Evolutionary conservation across 2,888 invertebrate species (phyloP).

Genomic region (Acrobasis repandana): DNA sequence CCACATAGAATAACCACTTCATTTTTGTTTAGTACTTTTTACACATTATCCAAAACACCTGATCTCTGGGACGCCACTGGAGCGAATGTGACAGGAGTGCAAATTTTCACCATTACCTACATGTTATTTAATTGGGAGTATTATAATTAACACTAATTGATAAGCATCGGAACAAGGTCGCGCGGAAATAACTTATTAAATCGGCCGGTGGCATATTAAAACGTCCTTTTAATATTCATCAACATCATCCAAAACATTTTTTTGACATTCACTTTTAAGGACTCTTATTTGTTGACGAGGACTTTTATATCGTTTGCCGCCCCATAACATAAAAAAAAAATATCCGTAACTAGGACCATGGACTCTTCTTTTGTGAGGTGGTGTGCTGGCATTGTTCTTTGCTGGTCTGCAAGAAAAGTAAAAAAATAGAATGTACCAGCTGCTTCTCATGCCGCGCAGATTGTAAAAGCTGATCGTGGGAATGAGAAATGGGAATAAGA

Average conservation of each 20-base stretch:
- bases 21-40: constrained; percentile 40
- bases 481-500: too few species aligned
- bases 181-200: constrained; percentile 4
- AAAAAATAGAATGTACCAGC: too few species aligned
- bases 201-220: not conserved
- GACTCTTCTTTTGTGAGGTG: too few species aligned
- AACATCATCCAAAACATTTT: not conserved
- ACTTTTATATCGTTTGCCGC: too few species aligned
- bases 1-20: constrained; percentile 65
- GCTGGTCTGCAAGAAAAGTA: too few species aligned
- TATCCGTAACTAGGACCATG: too few species aligned
- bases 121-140: constrained; percentile 14
- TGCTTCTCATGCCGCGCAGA: too few species aligned
- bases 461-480: too few species aligned
- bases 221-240: not conserved
- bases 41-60: constrained; percentile 16
- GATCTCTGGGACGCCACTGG: not conserved
- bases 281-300: too few species aligned
- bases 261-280: too few species aligned
- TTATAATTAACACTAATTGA: constrained; percentile 5
- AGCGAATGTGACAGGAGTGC: not conserved
- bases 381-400: too few species aligned
- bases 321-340: too few species aligned
- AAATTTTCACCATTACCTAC: not conserved
- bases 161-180: constrained; percentile 4